Conservation (phyloP, 2,888 invertebrate genomes). For the Bruchidius siliquastri region DNA sequence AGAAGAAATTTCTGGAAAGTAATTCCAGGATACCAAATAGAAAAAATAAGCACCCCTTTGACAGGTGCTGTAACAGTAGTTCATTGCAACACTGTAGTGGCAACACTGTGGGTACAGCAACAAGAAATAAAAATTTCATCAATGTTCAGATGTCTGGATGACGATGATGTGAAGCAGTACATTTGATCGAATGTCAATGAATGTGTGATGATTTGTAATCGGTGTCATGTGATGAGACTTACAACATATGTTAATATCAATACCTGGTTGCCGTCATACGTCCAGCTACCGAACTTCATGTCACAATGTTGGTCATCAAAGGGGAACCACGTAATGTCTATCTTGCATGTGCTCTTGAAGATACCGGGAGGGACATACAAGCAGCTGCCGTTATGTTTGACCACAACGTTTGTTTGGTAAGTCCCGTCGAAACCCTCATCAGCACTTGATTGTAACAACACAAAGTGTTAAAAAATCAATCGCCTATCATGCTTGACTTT, state of each 20-base stretch:
- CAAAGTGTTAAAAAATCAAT: constrained; percentile 39
- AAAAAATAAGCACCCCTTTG: no score
- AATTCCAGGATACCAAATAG: no score
- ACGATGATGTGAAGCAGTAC: background rate
- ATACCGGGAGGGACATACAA: constrained; percentile 99
- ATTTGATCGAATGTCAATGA: background rate
- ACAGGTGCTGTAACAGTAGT: no score
- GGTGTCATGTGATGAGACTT: background rate
- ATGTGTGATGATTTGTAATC: background rate
- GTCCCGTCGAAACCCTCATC: constrained; percentile 99
- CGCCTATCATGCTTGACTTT: background rate
- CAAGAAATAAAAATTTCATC: background rate
- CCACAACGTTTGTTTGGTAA: constrained; percentile 99
- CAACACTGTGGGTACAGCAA: no score
- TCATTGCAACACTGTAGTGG: no score
- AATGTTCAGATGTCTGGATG: background rate
- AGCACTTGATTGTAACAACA: constrained; percentile 69
- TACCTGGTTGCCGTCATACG: constrained; percentile 97
- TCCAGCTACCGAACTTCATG: constrained; percentile 99
- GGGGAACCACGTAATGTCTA: constrained; percentile 99
- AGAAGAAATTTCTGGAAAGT: no score
- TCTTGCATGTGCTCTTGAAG: constrained; percentile 99
- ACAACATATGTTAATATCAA: constrained; percentile 17
- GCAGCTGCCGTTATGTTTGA: constrained; percentile 96
- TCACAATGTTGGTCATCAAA: constrained; percentile 99